These are phyloP conservation scores for Rotaria socialis DNA, from an alignment of 2,888 invertebrate species.

Conservation along the genomic window DNA sequence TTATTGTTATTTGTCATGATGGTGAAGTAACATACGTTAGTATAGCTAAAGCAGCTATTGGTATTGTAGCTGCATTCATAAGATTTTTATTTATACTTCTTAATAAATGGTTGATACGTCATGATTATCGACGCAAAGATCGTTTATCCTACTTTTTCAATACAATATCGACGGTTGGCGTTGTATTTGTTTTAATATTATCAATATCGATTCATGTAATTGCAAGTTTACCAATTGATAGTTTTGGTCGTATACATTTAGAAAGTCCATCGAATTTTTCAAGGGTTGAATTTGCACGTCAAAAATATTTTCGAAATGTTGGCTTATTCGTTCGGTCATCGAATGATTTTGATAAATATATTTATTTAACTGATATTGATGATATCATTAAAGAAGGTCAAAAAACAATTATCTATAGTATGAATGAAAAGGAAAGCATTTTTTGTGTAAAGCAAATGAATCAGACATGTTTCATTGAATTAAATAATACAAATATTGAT, in stretches of 20 bases:
- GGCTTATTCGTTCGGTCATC: not conserved
- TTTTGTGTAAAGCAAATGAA: not conserved
- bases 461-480: not conserved
- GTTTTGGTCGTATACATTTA: not conserved
- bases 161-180: not conserved
- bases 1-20: slow-evolving; percentile 29
- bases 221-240: not conserved
- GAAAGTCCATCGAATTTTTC: not conserved
- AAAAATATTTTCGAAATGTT: slow-evolving; percentile 17
- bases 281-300: not conserved
- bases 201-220: not conserved
- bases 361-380: not conserved
- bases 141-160: not conserved
- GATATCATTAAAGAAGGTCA: not conserved
- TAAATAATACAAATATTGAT: not conserved
- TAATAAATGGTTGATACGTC: slow-evolving; percentile 28
- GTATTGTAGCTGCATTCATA: not conserved
- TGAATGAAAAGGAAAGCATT: not conserved
- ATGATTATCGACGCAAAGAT: slow-evolving; percentile 28
- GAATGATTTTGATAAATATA: not conserved
- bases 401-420: not conserved
- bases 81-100: not conserved
- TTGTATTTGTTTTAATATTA: not conserved
- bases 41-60: slow-evolving; percentile 6
- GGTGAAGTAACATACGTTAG: slow-evolving; percentile 7